Evolutionary conservation across 2,888 invertebrate genomes (phyloP).

Genomic region (Liodrosophila aerea): DNA sequence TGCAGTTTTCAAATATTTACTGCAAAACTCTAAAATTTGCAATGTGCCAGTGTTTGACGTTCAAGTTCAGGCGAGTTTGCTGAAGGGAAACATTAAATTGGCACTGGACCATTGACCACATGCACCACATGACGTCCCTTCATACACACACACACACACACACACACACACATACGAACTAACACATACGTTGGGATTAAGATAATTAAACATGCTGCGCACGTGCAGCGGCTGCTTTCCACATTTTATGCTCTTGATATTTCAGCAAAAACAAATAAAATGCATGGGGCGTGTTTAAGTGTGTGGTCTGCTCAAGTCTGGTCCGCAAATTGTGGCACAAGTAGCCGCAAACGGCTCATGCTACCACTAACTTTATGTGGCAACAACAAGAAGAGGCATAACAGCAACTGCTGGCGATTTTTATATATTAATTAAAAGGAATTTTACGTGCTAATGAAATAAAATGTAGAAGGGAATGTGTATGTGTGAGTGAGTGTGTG

Average conservation of each 20-base stretch:
- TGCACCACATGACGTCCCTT: slow-evolving; percentile 50
- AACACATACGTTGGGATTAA: slow-evolving; percentile 18
- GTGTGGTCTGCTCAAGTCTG: slow-evolving; percentile 34
- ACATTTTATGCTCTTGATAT: slow-evolving; percentile 62
- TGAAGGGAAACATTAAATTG: slow-evolving; percentile 11
- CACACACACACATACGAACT: slow-evolving; percentile 15
- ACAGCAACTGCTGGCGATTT: slow-evolving; percentile 48
- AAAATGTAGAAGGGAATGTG: slow-evolving; percentile 48
- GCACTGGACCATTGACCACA: slow-evolving; percentile 42
- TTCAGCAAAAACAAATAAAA: slow-evolving; percentile 63
- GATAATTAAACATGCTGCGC: slow-evolving; percentile 75
- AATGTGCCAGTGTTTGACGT: neutral
- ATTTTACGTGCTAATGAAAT: slow-evolving; percentile 74
- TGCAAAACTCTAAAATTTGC: too few species aligned
- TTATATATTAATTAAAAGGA: slow-evolving; percentile 72
- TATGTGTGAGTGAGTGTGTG: slow-evolving; percentile 14
- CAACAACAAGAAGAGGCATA: slow-evolving; percentile 13
- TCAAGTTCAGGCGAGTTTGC: slow-evolving; percentile 17
- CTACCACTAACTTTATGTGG: slow-evolving; percentile 36
- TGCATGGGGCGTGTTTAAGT: slow-evolving; percentile 50
- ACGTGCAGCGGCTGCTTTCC: slow-evolving; percentile 73
- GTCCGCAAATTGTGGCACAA: slow-evolving; percentile 63
- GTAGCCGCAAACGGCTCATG: slow-evolving; percentile 33
- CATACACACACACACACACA: slow-evolving; percentile 12
- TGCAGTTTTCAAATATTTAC: too few species aligned